Evolutionary conservation across 2,797 vertebrate species (phyloP).

Genomic region (Pogonophryne albipinna): DNA sequence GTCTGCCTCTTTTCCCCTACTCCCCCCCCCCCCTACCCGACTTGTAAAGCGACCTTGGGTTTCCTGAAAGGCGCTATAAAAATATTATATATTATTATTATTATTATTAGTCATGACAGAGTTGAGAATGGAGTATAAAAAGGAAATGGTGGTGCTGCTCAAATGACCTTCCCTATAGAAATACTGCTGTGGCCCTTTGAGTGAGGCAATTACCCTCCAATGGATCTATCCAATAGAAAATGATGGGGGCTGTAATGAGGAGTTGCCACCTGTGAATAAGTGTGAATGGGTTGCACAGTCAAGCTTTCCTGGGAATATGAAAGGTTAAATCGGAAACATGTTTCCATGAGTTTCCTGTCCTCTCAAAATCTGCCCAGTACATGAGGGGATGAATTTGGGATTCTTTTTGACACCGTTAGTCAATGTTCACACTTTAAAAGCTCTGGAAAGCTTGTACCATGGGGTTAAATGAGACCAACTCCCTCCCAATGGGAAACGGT

Average conservation of each 20-base stretch:
- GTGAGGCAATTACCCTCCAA: slow-evolving; percentile 50
- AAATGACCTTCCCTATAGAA: slow-evolving; percentile 44
- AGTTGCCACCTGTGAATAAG: slow-evolving; percentile 54
- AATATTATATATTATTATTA: too few species aligned
- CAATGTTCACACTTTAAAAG: slow-evolving; percentile 74
- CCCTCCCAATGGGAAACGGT: slow-evolving; percentile 33
- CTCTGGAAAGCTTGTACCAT: slow-evolving; percentile 52
- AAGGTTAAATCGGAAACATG: slow-evolving; percentile 38
- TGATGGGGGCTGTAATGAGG: slow-evolving; percentile 28
- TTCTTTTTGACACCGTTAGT: slow-evolving; percentile 58
- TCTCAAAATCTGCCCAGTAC: slow-evolving; percentile 38
- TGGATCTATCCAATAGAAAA: slow-evolving; percentile 24
- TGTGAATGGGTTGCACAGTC: slow-evolving; percentile 41
- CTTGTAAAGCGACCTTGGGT: too few species aligned
- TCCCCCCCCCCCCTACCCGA: too few species aligned
- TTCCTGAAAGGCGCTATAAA: too few species aligned
- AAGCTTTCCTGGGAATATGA: slow-evolving; percentile 29
- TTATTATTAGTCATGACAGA: slow-evolving; percentile 10
- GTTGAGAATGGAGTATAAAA: slow-evolving; percentile 12
- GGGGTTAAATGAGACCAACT: slow-evolving; percentile 29
- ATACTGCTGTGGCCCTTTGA: slow-evolving; percentile 25
- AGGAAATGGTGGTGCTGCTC: slow-evolving; percentile 4
- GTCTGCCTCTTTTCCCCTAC: too few species aligned
- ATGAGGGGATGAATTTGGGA: slow-evolving; percentile 47
- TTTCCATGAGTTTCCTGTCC: slow-evolving; percentile 26